Base-by-base conservation (phyloP, 1,140 invertebrate species). In the Cydia pomonella region DNA sequence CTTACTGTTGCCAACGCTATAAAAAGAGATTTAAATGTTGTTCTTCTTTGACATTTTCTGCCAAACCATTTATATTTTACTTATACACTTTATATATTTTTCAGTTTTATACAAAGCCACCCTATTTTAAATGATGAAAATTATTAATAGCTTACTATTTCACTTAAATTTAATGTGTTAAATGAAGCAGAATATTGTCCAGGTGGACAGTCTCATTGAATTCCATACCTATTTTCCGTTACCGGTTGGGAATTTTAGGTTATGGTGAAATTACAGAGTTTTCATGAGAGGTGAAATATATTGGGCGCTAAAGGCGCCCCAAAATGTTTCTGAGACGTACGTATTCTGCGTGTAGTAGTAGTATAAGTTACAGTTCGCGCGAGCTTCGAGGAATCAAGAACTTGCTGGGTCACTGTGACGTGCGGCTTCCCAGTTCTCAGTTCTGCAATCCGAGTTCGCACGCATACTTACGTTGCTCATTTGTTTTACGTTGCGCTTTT, bases 271-370 rank as follows among this genome's bases (percentile, higher is more conserved):
- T 85, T 80, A 74, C 59, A 79, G 74, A 76, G 73, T 62, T 12
- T 76, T 29, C 21, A 88, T 87, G 87, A 84, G 77, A 72, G 85
- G 80, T 29, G 66, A 82, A 23, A 87, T 89, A 73, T 82, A 89
- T 81, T 77, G 76, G 59, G 73, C 78, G 62, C 79, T 91, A 38
- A 77, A 80, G 25, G 84, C 88, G 23, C 83, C 88, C 1, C 82
- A 89, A 53, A 79, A 84, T 10, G 77, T 88, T 29, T 73, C 84
- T 50, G 85, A 82, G 69, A 85, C 87, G 87, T 88, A 84, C n/a
- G 53, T 59, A 10, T 23, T 59, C 6, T 33, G 7, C 29, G 7
- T 33, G 29, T 33, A 33, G 29, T 33, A 33, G 6, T 33, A 29
- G 25, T 27, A 27, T 3, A 2, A 27, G 25, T 27, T 27, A 27